These are phyloP conservation scores for Arbacia lixula DNA, from an alignment of 53 echinoderm and acorn worm species.

Conservation along the genomic window DNA sequence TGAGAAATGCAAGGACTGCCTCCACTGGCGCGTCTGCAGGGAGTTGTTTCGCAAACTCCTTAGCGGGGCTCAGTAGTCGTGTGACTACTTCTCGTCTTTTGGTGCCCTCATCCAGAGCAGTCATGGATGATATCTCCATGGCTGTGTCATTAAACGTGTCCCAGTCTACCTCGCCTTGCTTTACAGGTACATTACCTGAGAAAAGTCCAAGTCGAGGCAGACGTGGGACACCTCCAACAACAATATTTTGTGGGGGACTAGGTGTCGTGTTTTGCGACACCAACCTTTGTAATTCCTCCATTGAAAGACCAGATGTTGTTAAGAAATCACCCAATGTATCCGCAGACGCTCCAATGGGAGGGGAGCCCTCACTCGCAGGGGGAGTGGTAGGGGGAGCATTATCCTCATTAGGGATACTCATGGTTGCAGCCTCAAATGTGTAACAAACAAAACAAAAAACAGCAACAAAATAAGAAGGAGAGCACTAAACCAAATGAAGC, in stretches of 20 bases:
- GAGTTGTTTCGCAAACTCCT: conserved; percentile 22
- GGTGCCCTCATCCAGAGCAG: not conserved
- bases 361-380: not conserved
- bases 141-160: conserved; percentile 10
- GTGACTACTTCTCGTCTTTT: conserved; percentile 10
- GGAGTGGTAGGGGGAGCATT: not conserved
- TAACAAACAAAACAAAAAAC: no score
- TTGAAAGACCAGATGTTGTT: not conserved
- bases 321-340: not conserved
- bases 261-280: no score
- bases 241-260: no score
- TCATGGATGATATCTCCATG: not conserved
- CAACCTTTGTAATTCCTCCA: not conserved
- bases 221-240: no score
- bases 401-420: not conserved
- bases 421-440: no score
- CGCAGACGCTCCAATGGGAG: not conserved
- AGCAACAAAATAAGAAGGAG: no score
- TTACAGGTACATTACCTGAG: not conserved
- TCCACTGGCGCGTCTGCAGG: not conserved
- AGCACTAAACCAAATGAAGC: no score
- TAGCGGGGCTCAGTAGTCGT: not conserved
- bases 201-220: not conserved
- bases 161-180: conserved; percentile 24
- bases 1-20: not conserved